phyloP scores from a whole-genome alignment of 2,113 vertebrate genomes.

The Chionomys nivalis region DNA sequence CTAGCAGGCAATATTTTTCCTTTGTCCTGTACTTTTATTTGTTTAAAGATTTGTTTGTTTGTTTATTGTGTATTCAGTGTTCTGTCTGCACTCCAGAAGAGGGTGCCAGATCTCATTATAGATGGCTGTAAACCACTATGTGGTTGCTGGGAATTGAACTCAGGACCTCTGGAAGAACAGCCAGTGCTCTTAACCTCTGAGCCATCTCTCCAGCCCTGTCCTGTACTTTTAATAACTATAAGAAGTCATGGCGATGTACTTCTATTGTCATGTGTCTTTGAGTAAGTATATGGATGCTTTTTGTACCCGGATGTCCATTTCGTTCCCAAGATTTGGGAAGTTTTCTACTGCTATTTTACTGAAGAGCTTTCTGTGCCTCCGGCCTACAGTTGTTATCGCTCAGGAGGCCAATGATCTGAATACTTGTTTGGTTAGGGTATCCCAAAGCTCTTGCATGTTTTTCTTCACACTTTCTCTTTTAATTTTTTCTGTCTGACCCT shows the following conservation, averaged over 20 bases:
- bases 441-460: background rate
- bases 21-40: background rate
- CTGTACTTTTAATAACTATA: background rate
- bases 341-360: background rate
- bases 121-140: no score
- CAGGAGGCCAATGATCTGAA: background rate
- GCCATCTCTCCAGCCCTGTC: no score
- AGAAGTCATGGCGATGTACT: background rate
- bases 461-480: background rate
- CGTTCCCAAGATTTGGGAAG: background rate
- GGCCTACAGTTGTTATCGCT: background rate
- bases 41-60: no score
- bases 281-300: background rate
- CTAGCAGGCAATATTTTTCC: background rate
- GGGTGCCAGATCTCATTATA: no score
- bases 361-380: background rate
- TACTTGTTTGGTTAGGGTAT: background rate
- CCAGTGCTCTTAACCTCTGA: no score
- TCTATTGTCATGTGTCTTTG: background rate
- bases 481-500: background rate
- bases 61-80: no score
- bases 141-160: no score
- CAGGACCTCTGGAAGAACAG: no score
- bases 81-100: no score
- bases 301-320: background rate